Base-by-base conservation (phyloP, 1,140 invertebrate species). In the Belonocnema kinseyi region DNA sequence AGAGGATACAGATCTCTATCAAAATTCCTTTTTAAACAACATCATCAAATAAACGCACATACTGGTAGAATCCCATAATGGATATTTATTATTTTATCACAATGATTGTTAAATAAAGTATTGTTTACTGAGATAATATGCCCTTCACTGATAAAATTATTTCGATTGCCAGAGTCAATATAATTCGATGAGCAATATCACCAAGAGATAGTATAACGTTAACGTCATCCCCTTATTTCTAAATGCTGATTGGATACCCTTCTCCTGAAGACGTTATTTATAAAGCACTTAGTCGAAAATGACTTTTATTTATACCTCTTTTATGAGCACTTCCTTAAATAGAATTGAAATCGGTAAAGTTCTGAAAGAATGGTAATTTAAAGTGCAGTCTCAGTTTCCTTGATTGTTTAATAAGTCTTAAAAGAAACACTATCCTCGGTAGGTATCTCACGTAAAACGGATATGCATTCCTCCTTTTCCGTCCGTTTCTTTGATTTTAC, bases 341-440 rank as follows among this genome's bases (percentile, higher is more conserved):
- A 40, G 61, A 66, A 16, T 46, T 66, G 33, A 16, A 66, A 66
- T 13, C 1, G 61, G 46, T 66, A 13, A 40, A 66, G 26, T 40
- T 33, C 61, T 66, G 14, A 46, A 66, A 40, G 61, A 66, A 13
- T 13, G 6, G 56, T 3, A 26, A 21, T 21, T 58, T n/a, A 40
- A 33, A 66, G 61, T 66, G 61, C 26, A 66, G 16, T 66, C 33
- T 26, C 61, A 66, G 33, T 66, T 40, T 16, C 17, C 61, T 66
- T 66, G 61, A 66, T 66, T 66, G 26, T 66, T 66, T 66, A 66
- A 66, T 66, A 66, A 66, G 61, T 66, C 61, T 46, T 66, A 3
- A 66, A 14, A n/a, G 16, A 66, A 66, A 66, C 33, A 66, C 33
- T 66, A 66, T 66, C 33, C 61, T 33, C 8, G 6, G 40, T 46